A percentile compares a stretch with the other conserved stretches of the same genome.
phyloP scores from a whole-genome alignment of 2,888 invertebrate genomes.

The Nemotelus nigrinus region DNA sequence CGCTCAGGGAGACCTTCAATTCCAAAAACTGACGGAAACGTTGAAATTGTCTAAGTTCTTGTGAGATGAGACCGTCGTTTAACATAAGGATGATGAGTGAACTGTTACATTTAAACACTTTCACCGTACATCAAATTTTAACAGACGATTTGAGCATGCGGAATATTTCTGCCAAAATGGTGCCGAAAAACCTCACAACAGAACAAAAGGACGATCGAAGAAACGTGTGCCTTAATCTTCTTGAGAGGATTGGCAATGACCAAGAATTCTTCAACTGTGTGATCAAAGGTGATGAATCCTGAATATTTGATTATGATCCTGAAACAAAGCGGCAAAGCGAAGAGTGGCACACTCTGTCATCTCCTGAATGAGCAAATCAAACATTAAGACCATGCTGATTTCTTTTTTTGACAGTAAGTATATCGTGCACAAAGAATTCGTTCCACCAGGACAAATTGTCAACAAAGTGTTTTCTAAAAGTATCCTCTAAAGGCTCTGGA shows the following conservation, averaged over 20 bases:
- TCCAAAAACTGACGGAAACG: conserved; percentile 2
- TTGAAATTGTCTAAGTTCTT: neutral
- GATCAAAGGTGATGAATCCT: neutral
- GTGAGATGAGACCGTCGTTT: conserved; percentile 6
- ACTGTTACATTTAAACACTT: conserved; percentile 5
- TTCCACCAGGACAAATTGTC: neutral
- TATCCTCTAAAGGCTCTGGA: neutral
- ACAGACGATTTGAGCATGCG: conserved; percentile 7
- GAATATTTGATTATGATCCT: neutral
- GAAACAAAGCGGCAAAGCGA: neutral
- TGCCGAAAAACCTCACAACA: conserved; percentile 22
- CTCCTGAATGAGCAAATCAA: neutral
- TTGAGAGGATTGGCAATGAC: neutral
- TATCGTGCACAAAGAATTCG: neutral
- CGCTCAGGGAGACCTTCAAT: neutral
- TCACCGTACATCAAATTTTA: neutral
- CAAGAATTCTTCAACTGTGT: neutral
- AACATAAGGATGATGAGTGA: conserved; percentile 10
- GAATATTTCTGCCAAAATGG: conserved; percentile 2
- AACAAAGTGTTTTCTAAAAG: neutral
- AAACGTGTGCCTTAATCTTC: conserved; percentile 21
- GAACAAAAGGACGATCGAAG: conserved; percentile 13
- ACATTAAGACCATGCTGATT: too few species aligned
- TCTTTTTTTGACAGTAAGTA: too few species aligned
- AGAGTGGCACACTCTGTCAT: neutral